A percentile compares a stretch with the other conserved stretches of the same genome.
Conservation (phyloP, 2,113 vertebrate species). For the Lampris megalopsis region DNA sequence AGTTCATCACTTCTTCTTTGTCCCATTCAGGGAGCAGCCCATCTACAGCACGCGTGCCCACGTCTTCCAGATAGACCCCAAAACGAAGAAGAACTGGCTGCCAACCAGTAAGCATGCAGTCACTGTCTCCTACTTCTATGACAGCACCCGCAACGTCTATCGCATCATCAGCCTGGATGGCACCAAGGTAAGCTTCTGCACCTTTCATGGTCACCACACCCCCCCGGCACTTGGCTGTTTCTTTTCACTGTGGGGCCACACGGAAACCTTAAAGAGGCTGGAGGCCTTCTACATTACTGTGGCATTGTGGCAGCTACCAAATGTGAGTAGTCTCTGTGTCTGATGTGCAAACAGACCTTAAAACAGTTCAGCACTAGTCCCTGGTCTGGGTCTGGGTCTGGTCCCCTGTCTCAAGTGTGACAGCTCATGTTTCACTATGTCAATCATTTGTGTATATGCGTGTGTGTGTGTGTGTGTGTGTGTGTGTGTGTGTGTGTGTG, state of each 20-base stretch:
- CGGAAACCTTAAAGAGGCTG: slow-evolving; percentile 12
- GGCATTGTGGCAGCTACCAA: slow-evolving; percentile 13
- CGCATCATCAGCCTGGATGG: slow-evolving; percentile 99
- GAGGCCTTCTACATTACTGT: slow-evolving; percentile 25
- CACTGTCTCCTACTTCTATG: slow-evolving; percentile 98
- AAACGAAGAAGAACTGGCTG: slow-evolving; percentile 99
- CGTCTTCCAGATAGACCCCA: slow-evolving; percentile 99
- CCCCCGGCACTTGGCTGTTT: slow-evolving; percentile 3
- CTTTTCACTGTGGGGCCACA: slow-evolving; percentile 27
- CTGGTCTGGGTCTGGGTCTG: too few relatives aligned
- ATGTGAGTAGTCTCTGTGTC: slow-evolving; percentile 42
- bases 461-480: not conserved
- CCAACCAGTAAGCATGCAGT: slow-evolving; percentile 99
- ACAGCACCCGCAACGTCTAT: slow-evolving; percentile 98
- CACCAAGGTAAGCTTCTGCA: slow-evolving; percentile 89
- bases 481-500: slow-evolving; percentile 25
- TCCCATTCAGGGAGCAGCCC: slow-evolving; percentile 93
- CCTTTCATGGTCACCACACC: not conserved
- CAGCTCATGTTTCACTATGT: slow-evolving; percentile 50
- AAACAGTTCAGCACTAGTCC: slow-evolving; percentile 34
- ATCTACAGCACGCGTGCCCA: slow-evolving; percentile 99
- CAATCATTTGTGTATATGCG: slow-evolving; percentile 8
- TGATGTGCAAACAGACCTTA: slow-evolving; percentile 40
- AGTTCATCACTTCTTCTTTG: slow-evolving; percentile 83
- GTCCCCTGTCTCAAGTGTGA: slow-evolving; percentile 12